phyloP scores from a whole-genome alignment of 2,797 vertebrate genomes.

The Enteromius viviparus region DNA sequence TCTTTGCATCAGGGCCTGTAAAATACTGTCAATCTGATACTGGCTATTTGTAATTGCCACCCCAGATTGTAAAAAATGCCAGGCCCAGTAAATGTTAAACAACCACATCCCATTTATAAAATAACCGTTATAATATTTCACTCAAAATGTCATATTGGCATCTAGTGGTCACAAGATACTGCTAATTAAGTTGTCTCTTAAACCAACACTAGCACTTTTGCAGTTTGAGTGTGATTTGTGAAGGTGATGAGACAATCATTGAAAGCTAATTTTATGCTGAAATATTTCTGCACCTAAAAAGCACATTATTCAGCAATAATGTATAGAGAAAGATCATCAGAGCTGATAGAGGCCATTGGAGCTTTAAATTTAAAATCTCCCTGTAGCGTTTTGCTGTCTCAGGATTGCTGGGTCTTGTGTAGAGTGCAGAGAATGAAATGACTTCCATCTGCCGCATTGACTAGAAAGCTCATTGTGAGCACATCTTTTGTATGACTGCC shows the following conservation, averaged over 20 bases:
- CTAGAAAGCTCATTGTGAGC: background rate
- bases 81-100: background rate
- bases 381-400: background rate
- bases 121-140: background rate
- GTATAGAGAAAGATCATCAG: background rate
- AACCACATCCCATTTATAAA: background rate
- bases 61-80: background rate
- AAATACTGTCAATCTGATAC: slow-evolving; percentile 8
- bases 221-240: background rate
- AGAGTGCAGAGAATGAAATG: slow-evolving; percentile 23
- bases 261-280: background rate
- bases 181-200: background rate
- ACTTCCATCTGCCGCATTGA: slow-evolving; percentile 29
- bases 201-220: background rate
- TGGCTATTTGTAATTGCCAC: background rate
- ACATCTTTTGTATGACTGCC: background rate
- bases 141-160: background rate
- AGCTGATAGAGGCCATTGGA: background rate
- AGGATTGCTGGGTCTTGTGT: background rate
- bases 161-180: slow-evolving; percentile 5
- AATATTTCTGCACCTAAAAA: background rate
- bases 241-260: background rate
- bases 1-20: background rate
- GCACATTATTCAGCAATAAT: background rate
- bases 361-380: background rate